Percentiles rank a stretch among this genome's conserved stretches.
Conservation (phyloP, 2,888 invertebrate species). For the Ormyrus nitidulus region DNA sequence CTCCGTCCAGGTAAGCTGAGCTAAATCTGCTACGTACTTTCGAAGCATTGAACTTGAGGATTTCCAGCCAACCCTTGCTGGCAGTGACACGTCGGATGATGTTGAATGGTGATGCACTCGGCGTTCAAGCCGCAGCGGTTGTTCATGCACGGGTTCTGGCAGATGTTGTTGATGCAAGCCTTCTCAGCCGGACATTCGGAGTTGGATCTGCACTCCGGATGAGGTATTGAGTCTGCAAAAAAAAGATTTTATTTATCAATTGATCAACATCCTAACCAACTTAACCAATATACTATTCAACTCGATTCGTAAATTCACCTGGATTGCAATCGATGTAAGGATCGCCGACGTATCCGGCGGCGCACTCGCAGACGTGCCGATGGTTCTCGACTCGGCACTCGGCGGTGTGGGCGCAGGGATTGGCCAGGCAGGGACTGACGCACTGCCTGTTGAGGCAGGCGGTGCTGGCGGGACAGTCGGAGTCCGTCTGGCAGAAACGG, state of each 20-base stretch:
- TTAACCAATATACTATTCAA: too few relatives aligned
- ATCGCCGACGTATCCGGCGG: slow-evolving; percentile 85
- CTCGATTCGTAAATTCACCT: slow-evolving; percentile 65
- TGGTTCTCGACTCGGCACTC: slow-evolving; percentile 87
- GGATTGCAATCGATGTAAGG: slow-evolving; percentile 86
- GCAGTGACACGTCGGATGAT: slow-evolving; percentile 90
- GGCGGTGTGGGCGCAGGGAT: slow-evolving; percentile 87
- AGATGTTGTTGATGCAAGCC: slow-evolving; percentile 87
- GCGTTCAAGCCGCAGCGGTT: slow-evolving; percentile 90
- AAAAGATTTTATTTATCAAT: neutral
- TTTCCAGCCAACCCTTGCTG: slow-evolving; percentile 92
- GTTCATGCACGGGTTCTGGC: slow-evolving; percentile 88
- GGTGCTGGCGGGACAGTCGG: slow-evolving; percentile 84
- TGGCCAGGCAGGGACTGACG: slow-evolving; percentile 85
- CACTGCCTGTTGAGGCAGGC: slow-evolving; percentile 85
- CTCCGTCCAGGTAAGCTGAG: too few relatives aligned
- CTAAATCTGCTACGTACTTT: slow-evolving; percentile 81
- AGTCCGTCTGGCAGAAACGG: slow-evolving; percentile 83
- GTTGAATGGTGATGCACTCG: slow-evolving; percentile 85
- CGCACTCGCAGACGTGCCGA: slow-evolving; percentile 86
- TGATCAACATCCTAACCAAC: too few relatives aligned
- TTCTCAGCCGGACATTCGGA: slow-evolving; percentile 86
- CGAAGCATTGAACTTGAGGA: slow-evolving; percentile 89
- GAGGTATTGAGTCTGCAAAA: slow-evolving; percentile 73
- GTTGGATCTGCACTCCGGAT: slow-evolving; percentile 84